These are phyloP conservation scores for chimpanzee (Pan troglodytes) DNA, from an alignment of 2,113 vertebrate genomes.

Conservation along the genomic window NHGRI_mPanTro3-v2.1_pri NC_072411.2:46673001-46673500, in stretches of 20 bases:
- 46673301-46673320: neutral
- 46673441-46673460: conserved; percentile 18
- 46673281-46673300: neutral
- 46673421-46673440: conserved; percentile 16
- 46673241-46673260: neutral
- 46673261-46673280: neutral
- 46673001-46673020: conserved; percentile 72
- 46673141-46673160: neutral
- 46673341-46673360: conserved; percentile 8
- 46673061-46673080: conserved; percentile 74
- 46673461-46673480: neutral
- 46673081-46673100: conserved; percentile 49
- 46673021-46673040: conserved; percentile 47
- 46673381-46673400: conserved; percentile 20
- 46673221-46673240: conserved; percentile 1
- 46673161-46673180: conserved; percentile 32
- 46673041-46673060: conserved; percentile 64
- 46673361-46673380: neutral
- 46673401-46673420: neutral
- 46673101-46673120: neutral
- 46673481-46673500: neutral
- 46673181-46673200: neutral
- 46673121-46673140: conserved; percentile 39
- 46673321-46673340: neutral
- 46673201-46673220: neutral